Base-by-base conservation (phyloP, 2,113 vertebrate species). In the Marmota flaviventris region DNA sequence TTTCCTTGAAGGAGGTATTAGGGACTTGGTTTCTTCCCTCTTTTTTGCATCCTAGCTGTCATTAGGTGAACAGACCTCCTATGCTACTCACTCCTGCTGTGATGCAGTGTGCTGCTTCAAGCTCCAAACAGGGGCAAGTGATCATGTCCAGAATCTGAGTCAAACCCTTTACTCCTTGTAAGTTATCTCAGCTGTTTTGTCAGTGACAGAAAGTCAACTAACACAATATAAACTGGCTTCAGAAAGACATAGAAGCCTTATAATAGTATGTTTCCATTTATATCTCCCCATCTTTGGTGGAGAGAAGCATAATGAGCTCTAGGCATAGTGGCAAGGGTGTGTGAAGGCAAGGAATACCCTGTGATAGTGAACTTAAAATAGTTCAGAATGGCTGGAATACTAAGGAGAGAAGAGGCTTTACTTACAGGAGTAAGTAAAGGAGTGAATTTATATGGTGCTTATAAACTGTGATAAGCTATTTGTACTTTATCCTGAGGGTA, bases 401-500 rank as follows among this genome's bases (percentile, higher is more conserved):
- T 25, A 18, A 73, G 37, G 17, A 93, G 11, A 67, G 58, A 69
- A 75, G 22, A 78, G 34, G 18, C 24, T 45, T 45, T 45, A 45
- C 45, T 45, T 78, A 24, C 85, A 39, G 78, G 65, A 32, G 69
- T 83, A 94, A 95, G 91, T 89, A 91, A 67, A 70, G 4, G 42
- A 87, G 67, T 87, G 84, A 77, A 96, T 84, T 97, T 96, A 63
- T 29, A 81, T 89, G n/a, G 72, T 29, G 29, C 42, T 82, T 94
- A 32, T 53, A 83, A 97, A 79, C 63, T 51, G 17, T 83, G 84
- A 90, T 96, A 92, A 92, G 12, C 76, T 85, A n/a, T 87, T 79
- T 79, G 42, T 10, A 95, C 58, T 96, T 81, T 88, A 93, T 88
- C 81, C 76, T 90, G 65, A 88, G 77, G 84, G 95, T 81, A 89